A percentile compares a stretch with the other conserved stretches of the same genome.
Evolutionary conservation across 35 echinoderm and acorn worm species (phyloP).

Genomic region (Apostichopus californicus): DNA sequence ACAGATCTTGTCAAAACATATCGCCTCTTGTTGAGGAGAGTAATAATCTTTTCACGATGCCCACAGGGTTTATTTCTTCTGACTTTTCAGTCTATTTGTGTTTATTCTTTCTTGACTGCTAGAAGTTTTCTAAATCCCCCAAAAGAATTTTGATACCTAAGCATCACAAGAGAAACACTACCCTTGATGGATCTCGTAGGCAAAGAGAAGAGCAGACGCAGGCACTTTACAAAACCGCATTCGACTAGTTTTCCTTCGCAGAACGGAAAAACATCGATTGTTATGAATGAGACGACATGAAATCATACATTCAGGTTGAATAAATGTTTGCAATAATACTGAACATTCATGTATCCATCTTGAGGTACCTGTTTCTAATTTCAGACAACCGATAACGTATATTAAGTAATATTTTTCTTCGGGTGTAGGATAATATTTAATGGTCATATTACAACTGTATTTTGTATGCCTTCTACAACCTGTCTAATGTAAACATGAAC

Average conservation of each 20-base stretch:
- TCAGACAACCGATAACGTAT: too few relatives aligned
- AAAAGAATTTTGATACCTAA: conserved; percentile 4
- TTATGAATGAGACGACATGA: too few relatives aligned
- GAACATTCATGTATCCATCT: too few relatives aligned
- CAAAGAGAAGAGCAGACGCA: background rate
- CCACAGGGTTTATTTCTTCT: conserved; percentile 3
- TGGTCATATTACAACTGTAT: too few relatives aligned
- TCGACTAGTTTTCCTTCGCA: too few relatives aligned
- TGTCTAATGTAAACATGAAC: background rate
- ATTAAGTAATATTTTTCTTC: too few relatives aligned
- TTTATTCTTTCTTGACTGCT: background rate
- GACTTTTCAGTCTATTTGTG: conserved; percentile 4
- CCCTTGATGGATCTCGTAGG: background rate
- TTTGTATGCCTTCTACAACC: background rate
- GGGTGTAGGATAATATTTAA: too few relatives aligned
- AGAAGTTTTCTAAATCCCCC: background rate
- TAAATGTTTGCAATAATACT: too few relatives aligned
- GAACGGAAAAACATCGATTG: too few relatives aligned
- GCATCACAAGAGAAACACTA: conserved; percentile 1
- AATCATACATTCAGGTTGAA: too few relatives aligned
- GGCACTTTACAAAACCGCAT: background rate
- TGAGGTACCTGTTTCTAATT: too few relatives aligned
- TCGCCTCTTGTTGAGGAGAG: background rate
- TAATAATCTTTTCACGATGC: background rate
- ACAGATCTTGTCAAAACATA: background rate